Evolutionary conservation across 1,140 invertebrate genomes (phyloP).

Genomic region (Philopotamus ludificatus): DNA sequence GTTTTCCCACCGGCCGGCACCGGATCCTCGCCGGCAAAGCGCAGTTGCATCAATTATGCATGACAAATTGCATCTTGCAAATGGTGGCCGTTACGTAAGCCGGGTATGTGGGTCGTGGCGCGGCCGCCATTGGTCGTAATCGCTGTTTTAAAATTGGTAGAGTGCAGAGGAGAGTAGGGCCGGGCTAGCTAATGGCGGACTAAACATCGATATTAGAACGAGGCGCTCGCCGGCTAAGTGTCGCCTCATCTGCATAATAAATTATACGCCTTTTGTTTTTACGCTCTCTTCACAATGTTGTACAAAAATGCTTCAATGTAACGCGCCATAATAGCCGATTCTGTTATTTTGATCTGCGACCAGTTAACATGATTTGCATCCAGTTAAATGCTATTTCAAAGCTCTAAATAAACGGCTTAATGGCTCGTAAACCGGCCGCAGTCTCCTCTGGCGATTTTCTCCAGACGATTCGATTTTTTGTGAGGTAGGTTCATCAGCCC

Average conservation of each 20-base stretch:
- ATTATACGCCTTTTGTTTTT: background rate
- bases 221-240: background rate
- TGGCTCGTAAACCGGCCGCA: no score
- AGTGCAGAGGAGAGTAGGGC: background rate
- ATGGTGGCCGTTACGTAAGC: background rate
- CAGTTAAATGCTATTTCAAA: no score
- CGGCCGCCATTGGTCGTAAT: background rate
- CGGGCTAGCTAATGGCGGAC: background rate
- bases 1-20: no score
- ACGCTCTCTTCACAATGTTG: background rate
- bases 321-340: no score
- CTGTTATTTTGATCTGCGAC: no score
- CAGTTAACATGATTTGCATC: no score
- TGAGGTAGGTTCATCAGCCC: no score
- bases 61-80: background rate
- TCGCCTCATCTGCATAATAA: slow-evolving; percentile 3
- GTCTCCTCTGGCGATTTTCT: no score
- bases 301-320: background rate
- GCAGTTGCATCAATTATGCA: background rate
- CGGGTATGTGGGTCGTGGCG: background rate
- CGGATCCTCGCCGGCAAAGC: background rate
- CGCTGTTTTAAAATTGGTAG: background rate
- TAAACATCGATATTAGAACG: background rate
- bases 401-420: no score
- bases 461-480: no score